Base-by-base conservation (phyloP, 2,888 invertebrate species). In the Drosophila merina region DNA sequence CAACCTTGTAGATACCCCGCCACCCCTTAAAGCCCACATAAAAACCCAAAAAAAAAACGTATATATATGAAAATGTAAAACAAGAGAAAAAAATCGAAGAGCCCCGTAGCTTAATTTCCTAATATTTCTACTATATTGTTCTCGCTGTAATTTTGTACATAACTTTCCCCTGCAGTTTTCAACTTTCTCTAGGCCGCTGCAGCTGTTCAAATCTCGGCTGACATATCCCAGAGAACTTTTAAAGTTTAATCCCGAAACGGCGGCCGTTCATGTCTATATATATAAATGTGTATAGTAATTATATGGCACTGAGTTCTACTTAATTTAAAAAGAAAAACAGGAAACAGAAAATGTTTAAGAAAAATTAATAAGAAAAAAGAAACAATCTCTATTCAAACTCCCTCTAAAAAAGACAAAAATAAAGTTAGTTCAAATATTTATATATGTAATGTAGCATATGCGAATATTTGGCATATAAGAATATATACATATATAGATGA, bases 251-350 rank as follows among this genome's bases (percentile, higher is more conserved):
- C 38, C 58, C 60, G 72, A 58, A 58, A 36, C 7, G 50, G 59
- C 51, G 66, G 59, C 69, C 66, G 57, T 51, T 48, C 49, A 67
- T 33, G 55, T 62, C 52, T 36, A 36, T 36, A 36, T 56, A 56
- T 62, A 71, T 78, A 72, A 68, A 54, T 68, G 73, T 87, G 78
- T 83, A 80, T 70, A 84, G 79, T 79, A 80, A 73, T 81, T 70
- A 75, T 89, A 90, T 84, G 90, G 91, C 91, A 91, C 91, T 91
- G 90, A 89, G 89, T 87, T 83, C 88, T 91, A 91, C 91, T 91
- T 91, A 91, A 90, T 88, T 90, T 81, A 80, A 72, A 73, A 50
- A 38, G 79, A 72, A 73, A 50, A 38, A 52, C 47, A 26, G 52
- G 40, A 33, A n/a, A n/a, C n/a, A n/a, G n/a, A n/a, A 64, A 72